phyloP scores from a whole-genome alignment of 2,888 invertebrate species.

The Andrena dorsata region DNA sequence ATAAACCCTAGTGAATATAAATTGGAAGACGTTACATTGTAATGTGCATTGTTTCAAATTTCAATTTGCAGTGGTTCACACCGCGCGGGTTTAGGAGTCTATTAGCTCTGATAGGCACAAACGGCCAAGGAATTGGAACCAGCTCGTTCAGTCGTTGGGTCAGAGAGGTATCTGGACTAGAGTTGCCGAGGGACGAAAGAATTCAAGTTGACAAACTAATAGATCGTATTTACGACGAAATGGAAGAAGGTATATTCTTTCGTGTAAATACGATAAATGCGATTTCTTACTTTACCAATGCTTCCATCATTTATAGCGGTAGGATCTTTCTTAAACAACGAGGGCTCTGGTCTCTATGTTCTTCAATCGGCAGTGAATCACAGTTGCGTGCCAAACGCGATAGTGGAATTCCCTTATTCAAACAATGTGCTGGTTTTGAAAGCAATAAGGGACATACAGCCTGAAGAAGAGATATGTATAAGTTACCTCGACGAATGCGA shows the following conservation, averaged over 20 bases:
- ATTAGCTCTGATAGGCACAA: constrained; percentile 91
- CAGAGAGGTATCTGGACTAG: constrained; percentile 89
- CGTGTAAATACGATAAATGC: not conserved
- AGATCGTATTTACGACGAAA: constrained; percentile 92
- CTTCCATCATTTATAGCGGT: constrained; percentile 84
- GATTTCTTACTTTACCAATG: not conserved
- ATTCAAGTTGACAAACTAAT: constrained; percentile 91
- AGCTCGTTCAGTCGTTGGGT: constrained; percentile 96
- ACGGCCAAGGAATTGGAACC: constrained; percentile 97
- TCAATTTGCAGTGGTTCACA: constrained; percentile 88
- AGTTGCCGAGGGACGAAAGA: constrained; percentile 89
- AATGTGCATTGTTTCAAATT: constrained; percentile 41
- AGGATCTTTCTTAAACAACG: constrained; percentile 94
- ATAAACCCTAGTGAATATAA: constrained; percentile 3
- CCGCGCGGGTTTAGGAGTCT: constrained; percentile 93
- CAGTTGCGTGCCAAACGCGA: constrained; percentile 95
- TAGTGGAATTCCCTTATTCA: constrained; percentile 93
- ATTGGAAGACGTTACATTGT: not conserved
- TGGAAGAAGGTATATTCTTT: constrained; percentile 89
- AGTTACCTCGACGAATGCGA: constrained; percentile 96
- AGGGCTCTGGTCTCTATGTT: constrained; percentile 95
- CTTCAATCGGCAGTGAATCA: constrained; percentile 97
- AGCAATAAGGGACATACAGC: constrained; percentile 90
- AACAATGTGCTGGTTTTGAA: constrained; percentile 91
- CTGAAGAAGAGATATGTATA: constrained; percentile 95